Percentiles rank a stretch among this genome's conserved stretches.
Evolutionary conservation across 1,140 invertebrate species (phyloP).

Genomic region (Drosophila cardini): DNA sequence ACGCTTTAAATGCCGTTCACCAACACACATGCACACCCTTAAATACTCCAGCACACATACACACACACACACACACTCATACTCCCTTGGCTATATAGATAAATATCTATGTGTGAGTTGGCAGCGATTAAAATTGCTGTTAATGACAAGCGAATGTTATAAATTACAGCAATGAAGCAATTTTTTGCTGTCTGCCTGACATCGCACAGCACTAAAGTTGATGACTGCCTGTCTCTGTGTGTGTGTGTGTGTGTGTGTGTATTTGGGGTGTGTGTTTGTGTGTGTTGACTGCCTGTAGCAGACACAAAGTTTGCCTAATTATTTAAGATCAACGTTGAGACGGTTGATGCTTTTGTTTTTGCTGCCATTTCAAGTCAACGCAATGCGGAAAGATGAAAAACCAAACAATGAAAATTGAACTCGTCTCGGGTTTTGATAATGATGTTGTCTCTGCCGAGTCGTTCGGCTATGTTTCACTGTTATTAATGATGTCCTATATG

Average conservation of each 20-base stretch:
- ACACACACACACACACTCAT: background rate
- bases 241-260: constrained; percentile 31
- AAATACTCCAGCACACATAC: constrained; percentile 54
- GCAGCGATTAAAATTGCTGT: constrained; percentile 78
- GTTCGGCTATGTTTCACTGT: constrained; percentile 55
- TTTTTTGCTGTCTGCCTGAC: constrained; percentile 53
- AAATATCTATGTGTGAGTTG: constrained; percentile 54
- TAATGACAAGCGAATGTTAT: constrained; percentile 82
- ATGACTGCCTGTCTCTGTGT: constrained; percentile 32
- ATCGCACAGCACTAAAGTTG: constrained; percentile 33
- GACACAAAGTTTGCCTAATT: constrained; percentile 76
- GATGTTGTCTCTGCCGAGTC: constrained; percentile 63
- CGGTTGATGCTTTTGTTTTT: constrained; percentile 35
- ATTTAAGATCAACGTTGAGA: constrained; percentile 70
- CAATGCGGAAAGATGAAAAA: constrained; percentile 42
- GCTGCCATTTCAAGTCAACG: constrained; percentile 65
- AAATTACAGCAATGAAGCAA: constrained; percentile 81
- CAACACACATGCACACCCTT: constrained; percentile 31
- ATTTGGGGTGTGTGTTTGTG: constrained; percentile 19
- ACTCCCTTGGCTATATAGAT: constrained; percentile 9
- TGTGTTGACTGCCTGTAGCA: constrained; percentile 54
- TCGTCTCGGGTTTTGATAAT: constrained; percentile 57
- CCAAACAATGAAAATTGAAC: constrained; percentile 78
- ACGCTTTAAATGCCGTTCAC: constrained; percentile 74
- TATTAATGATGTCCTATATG: constrained; percentile 80